Base-by-base conservation (phyloP, 1,140 invertebrate species). In the Ericerus pela region DNA sequence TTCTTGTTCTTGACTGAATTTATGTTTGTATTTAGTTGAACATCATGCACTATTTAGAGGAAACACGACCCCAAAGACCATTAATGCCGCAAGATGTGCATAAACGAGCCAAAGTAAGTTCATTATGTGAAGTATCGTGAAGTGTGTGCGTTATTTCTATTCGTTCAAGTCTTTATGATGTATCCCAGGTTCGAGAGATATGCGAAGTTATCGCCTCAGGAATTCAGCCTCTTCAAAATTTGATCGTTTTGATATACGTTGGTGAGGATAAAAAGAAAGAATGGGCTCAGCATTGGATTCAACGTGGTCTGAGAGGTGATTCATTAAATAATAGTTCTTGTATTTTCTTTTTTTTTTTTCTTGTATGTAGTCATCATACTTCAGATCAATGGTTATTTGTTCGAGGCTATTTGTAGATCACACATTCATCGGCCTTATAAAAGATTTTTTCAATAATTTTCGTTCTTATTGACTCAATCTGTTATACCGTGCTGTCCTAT, bases 1-100 rank as follows among this genome's bases (percentile, higher is more conserved):
- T 51, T 5, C 22, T n/a, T 5, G 22, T 51, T 20, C 26, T 24
- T 4, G 26, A 51, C 20, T 51, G 10, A 41, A 16, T 28, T 53
- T 51, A n/a, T 55, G 38, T 62, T 54, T 53, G 60, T 36, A 70
- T 69, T 10, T 63, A 82, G 68, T 68, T 95, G 37, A 88, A 87
- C 63, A 96, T 97, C 56, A 81, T 97, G 76, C 88, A 96, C 70
- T 96, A 95, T 72, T 73, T 97, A 64, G 92, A 97, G 72, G 93
- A 96, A 70, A 86, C 81, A 1, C 76, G 86, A 66, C 87, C 88
- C 11, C 81, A 90, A 65, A 77, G 81, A 59, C 80, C 86, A 30
- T 68, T 96, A 10, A 76, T 97, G 70, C 88, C 93, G 20, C 81
- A 84, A 64, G 88, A 93, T 71, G 80, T 85, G 51, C 77, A 86